Evolutionary conservation across 2,113 vertebrate genomes (phyloP), one percentile per base, ranked within the genome.

Genomic region (Tauraco erythrolophus): DNA sequence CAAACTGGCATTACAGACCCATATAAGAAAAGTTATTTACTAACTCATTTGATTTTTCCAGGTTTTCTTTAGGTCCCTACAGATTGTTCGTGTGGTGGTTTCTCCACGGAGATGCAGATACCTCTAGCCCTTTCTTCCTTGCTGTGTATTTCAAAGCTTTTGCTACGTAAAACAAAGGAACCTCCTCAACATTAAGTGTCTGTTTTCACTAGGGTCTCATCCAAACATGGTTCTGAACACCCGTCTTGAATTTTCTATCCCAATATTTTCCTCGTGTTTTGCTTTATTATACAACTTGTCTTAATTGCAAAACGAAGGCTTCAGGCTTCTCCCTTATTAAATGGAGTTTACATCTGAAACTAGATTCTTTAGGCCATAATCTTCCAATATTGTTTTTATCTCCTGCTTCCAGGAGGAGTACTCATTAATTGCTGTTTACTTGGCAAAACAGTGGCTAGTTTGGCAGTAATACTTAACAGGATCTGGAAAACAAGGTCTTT

Each of bases 401-500:
- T 76, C 46, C 25, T 69, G 21, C 14, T 69, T 79, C 37, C 35
- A 57, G 50, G 87, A 66, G 62, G 54, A 79, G n/a, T 54, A 61
- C 54, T 95, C 35, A 28, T 58, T 85, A 57, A 74, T 51, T 88
- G 51, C 58, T 91, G 69, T 71, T 93, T 85, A 68, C 56, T 77
- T 86, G 75, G 70, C 81, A 93, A 68, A 94, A 57, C 60, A 76
- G 48, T 33, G 19, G 28, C 53, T 15, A 45, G 41, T 61, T 82
- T 92, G 53, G 41, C 89, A 93, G 75, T 37, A 54, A 78, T 79
- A 77, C 31, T 80, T 76, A 69, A 50, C 39, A 33, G 66, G 19
- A 60, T 70, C 72, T 96, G 76, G 66, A 93, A 93, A 93, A 84
- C 21, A 82, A 87, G 72, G 91, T 68, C 82, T 80, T 91, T 94